These are phyloP conservation scores for Emydocephalus ijimae DNA, from an alignment of 2,113 vertebrate genomes.

Conservation along the genomic window DNA sequence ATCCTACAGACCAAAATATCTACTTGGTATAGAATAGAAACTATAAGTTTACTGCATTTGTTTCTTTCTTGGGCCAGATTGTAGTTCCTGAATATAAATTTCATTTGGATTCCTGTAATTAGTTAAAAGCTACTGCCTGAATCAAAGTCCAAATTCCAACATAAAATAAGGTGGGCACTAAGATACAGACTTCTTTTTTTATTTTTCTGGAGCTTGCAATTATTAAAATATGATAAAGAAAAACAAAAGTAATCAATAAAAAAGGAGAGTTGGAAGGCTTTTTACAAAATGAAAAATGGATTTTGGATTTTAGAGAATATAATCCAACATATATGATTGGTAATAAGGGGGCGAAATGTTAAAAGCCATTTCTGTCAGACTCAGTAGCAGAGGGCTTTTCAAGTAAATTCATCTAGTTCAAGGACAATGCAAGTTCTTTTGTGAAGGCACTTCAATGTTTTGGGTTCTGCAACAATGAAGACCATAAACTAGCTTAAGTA, in stretches of 20 bases:
- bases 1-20: not conserved
- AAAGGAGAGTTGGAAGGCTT: not conserved
- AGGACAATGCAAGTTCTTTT: conserved; percentile 7
- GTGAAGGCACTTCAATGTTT: conserved; percentile 7
- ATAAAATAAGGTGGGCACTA: not conserved
- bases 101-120: not conserved
- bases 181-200: not conserved
- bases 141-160: not conserved
- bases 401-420: conserved; percentile 13
- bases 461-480: not conserved
- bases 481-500: conserved; percentile 7
- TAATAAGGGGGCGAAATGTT: not conserved
- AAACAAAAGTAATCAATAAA: not conserved
- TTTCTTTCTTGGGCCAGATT: not conserved
- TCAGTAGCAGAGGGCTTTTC: not conserved
- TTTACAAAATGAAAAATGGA: conserved; percentile 23
- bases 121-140: not conserved
- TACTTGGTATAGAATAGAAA: not conserved
- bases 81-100: not conserved
- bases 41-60: not conserved
- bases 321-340: conserved; percentile 28
- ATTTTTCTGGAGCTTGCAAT: not conserved
- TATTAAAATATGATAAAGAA: not conserved
- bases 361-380: conserved; percentile 12
- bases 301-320: not conserved